phyloP scores from a whole-genome alignment of 2,888 invertebrate species.

The Zygothrica quintamaculata region DNA sequence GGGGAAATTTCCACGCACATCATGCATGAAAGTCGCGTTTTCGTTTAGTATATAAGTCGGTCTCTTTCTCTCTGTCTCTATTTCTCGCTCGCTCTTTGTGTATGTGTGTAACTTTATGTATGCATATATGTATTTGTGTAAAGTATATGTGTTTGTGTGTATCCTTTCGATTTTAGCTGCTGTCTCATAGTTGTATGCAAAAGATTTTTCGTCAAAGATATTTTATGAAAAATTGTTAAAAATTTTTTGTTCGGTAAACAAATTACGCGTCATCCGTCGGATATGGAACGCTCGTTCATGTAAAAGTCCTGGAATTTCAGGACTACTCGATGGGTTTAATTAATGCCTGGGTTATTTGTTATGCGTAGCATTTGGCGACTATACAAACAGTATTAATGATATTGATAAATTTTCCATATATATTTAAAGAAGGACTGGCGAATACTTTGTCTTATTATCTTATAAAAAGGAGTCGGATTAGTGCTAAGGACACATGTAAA shows the following conservation, averaged over 20 bases:
- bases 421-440: too few species aligned
- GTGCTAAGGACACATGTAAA: too few species aligned
- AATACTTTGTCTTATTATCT: too few species aligned
- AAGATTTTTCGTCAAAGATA: constrained; percentile 58
- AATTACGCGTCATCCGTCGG: constrained; percentile 46
- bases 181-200: constrained; percentile 11
- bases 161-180: constrained; percentile 1
- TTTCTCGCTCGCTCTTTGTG: constrained; percentile 5
- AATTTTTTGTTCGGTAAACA: constrained; percentile 39
- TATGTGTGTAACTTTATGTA: constrained; percentile 15
- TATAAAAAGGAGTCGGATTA: too few species aligned
- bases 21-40: constrained; percentile 66
- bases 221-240: constrained; percentile 59
- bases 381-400: constrained; percentile 44
- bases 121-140: constrained; percentile 9
- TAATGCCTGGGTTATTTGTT: constrained; percentile 56
- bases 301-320: constrained; percentile 15
- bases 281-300: constrained; percentile 20
- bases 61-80: too few species aligned
- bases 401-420: constrained; percentile 40
- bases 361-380: constrained; percentile 22
- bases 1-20: constrained; percentile 75
- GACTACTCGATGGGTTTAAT: constrained; percentile 55
- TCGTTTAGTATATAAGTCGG: constrained; percentile 45
- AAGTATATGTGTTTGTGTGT: constrained; percentile 13